Evolutionary conservation across 1,140 invertebrate genomes (phyloP).

Genomic region (Leptopilina clavipes): DNA sequence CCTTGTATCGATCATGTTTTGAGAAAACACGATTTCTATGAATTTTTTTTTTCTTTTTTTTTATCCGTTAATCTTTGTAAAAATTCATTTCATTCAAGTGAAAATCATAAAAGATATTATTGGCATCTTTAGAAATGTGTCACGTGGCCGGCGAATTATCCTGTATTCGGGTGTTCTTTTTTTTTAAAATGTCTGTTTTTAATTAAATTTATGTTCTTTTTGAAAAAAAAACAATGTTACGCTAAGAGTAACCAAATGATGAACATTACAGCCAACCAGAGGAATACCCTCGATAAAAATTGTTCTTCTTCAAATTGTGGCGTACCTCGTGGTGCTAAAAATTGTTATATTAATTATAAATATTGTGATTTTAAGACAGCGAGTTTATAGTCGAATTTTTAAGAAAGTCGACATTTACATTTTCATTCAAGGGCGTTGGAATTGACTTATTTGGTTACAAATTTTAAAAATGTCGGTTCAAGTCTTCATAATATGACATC

Average conservation of each 20-base stretch:
- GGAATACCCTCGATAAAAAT: constrained; percentile 93
- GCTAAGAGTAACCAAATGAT: constrained; percentile 94
- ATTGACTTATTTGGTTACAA: no score
- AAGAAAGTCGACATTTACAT: neutral
- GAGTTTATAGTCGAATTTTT: no score
- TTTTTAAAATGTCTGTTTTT: constrained; percentile 35
- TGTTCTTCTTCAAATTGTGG: constrained; percentile 94
- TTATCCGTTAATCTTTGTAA: no score
- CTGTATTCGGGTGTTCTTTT: constrained; percentile 19
- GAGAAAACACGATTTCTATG: no score
- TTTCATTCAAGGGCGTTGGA: no score
- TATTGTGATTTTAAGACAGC: no score
- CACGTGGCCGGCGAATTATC: neutral
- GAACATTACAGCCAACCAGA: constrained; percentile 93
- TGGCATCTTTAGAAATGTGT: neutral
- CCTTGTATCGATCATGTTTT: no score
- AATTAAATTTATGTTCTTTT: constrained; percentile 33
- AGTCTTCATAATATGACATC: no score
- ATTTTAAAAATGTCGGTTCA: no score
- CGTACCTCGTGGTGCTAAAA: constrained; percentile 83
- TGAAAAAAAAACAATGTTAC: constrained; percentile 77
- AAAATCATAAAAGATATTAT: no score
- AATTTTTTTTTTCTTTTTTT: no score
- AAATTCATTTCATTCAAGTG: no score
- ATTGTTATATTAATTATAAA: neutral